Conservation (phyloP, 2,113 vertebrate species). For the Oophaga pumilio region DNA sequence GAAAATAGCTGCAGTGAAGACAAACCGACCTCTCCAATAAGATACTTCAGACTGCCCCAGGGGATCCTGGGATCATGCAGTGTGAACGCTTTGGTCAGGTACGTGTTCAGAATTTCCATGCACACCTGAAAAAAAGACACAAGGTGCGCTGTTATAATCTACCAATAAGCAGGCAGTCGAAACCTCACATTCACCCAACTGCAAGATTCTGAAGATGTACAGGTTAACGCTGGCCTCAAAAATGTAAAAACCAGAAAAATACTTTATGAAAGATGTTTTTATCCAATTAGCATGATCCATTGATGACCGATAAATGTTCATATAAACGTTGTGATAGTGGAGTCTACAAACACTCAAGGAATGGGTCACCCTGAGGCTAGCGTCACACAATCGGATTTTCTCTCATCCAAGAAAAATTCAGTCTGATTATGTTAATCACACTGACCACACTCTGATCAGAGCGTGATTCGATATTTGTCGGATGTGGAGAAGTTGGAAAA, state of each 20-base stretch:
- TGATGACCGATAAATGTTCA: no score
- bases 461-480: no score
- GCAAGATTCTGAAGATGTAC: background rate
- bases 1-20: background rate
- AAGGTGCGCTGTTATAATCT: background rate
- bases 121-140: constrained; percentile 79
- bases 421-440: no score
- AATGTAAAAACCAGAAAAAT: background rate
- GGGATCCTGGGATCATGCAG: constrained; percentile 84
- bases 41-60: constrained; percentile 93
- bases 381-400: no score
- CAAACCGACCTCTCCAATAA: constrained; percentile 88
- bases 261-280: background rate
- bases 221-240: background rate
- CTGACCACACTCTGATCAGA: no score
- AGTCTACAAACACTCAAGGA: no score
- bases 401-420: no score
- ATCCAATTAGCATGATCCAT: no score
- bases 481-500: no score
- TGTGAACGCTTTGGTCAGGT: constrained; percentile 84
- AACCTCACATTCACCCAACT: background rate
- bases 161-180: background rate
- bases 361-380: no score
- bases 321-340: no score
- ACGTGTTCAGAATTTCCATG: constrained; percentile 92